Evolutionary conservation across 1,140 invertebrate genomes (phyloP).

Genomic region (Trichonephila clavipes): DNA sequence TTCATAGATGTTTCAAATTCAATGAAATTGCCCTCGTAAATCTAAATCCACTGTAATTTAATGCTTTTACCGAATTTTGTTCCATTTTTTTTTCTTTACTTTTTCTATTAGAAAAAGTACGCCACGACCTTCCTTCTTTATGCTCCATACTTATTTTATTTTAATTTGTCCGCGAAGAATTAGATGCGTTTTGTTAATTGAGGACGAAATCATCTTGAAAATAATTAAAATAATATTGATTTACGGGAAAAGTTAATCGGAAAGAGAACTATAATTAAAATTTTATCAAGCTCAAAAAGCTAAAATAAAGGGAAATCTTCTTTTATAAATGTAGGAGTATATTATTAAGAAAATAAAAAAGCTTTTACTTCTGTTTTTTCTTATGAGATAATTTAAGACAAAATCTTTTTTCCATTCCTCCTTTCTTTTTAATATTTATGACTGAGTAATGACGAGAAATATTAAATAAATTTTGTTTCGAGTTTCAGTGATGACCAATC

Average conservation of each 20-base stretch:
- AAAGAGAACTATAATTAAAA: not conserved
- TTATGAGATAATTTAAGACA: too few species aligned
- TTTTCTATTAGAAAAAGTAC: not conserved
- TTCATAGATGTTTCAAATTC: not conserved
- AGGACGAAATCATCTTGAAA: not conserved
- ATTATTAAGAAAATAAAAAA: too few species aligned
- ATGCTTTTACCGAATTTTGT: not conserved
- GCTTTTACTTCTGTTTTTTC: too few species aligned
- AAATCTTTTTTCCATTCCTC: too few species aligned
- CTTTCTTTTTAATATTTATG: too few species aligned
- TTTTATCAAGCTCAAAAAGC: not conserved
- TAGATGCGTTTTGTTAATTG: not conserved
- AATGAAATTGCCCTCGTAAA: not conserved
- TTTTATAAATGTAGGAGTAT: too few species aligned
- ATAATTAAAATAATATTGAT: constrained; percentile 27
- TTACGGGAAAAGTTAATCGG: not conserved
- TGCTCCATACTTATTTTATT: not conserved
- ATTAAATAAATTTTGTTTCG: too few species aligned
- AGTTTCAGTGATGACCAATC: too few species aligned
- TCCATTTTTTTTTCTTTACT: not conserved
- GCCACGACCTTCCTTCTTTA: not conserved
- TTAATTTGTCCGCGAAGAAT: not conserved
- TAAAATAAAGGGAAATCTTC: not conserved
- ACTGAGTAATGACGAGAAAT: too few species aligned
- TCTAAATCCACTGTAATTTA: not conserved